Percentiles rank a stretch among this genome's conserved stretches.
Evolutionary conservation across 2,888 invertebrate genomes (phyloP).

Genomic region (Imbricaverruca yamaguchii): DNA sequence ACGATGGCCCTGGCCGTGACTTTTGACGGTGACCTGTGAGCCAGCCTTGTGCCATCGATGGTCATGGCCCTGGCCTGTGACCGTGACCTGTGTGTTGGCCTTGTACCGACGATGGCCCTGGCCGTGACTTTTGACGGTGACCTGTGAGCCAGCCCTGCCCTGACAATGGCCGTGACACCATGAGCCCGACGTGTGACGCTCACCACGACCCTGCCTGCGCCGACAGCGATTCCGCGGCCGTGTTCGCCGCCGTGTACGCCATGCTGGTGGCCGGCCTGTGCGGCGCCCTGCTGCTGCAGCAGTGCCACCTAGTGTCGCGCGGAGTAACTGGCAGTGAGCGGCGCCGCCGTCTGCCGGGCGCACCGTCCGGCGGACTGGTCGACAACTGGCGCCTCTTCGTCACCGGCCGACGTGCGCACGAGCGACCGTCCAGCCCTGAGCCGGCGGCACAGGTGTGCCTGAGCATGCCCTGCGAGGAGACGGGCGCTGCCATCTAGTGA

Average conservation of each 20-base stretch:
- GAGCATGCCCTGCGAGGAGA: too few species aligned
- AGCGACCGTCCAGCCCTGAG: neutral
- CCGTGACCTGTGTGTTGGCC: too few species aligned
- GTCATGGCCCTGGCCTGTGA: too few species aligned
- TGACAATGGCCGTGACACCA: neutral
- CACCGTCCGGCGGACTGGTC: too few species aligned
- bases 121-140: too few species aligned
- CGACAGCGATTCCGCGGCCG: neutral
- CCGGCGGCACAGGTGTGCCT: too few species aligned
- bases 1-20: too few species aligned
- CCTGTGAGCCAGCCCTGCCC: too few species aligned
- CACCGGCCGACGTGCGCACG: neutral
- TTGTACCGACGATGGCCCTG: too few species aligned
- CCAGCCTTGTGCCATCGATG: too few species aligned
- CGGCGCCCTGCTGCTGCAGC: neutral
- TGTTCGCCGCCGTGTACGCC: slow-evolving; percentile 1
- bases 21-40: too few species aligned
- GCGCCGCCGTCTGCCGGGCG: neutral
- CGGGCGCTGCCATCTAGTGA: too few species aligned
- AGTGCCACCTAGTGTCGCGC: neutral
- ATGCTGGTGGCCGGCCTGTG: neutral
- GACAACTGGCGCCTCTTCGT: neutral
- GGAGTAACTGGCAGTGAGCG: neutral
- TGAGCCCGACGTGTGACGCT: neutral
- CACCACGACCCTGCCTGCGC: neutral